Conservation (phyloP, 2,797 vertebrate species). For the Pangasius macronema region DNA sequence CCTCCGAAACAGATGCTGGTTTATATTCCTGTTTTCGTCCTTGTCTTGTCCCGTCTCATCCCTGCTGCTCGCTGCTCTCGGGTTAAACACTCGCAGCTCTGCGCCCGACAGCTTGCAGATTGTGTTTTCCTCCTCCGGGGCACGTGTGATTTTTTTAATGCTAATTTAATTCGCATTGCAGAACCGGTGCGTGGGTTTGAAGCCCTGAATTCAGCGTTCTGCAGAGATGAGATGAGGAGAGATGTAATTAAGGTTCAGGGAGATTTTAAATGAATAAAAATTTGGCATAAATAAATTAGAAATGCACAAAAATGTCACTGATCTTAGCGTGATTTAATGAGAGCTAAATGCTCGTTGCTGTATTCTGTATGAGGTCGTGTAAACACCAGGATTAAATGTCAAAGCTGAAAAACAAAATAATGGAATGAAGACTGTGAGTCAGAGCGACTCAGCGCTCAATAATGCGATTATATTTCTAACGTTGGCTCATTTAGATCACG, state of each 20-base stretch:
- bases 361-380: background rate
- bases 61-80: background rate
- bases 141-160: background rate
- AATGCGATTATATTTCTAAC: constrained; percentile 7
- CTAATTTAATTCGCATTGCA: constrained; percentile 16
- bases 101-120: background rate
- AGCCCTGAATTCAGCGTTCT: background rate
- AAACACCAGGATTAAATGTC: constrained; percentile 46
- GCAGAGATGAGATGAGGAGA: constrained; percentile 12
- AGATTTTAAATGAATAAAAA: constrained; percentile 52
- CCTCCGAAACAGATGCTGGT: constrained; percentile 11
- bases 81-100: constrained; percentile 5
- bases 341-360: constrained; percentile 46
- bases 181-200: background rate
- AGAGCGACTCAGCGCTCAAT: background rate
- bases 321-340: constrained; percentile 48
- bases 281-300: constrained; percentile 34
- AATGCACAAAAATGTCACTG: constrained; percentile 48
- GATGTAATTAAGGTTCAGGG: constrained; percentile 53
- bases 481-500: background rate
- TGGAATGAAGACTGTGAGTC: constrained; percentile 14
- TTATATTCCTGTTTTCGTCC: background rate
- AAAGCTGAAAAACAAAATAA: constrained; percentile 39
- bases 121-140: background rate
- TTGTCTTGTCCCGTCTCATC: background rate